Evolutionary conservation across 2,797 vertebrate genomes (phyloP), one percentile per base, ranked within the genome.

Genomic region (Cetoscarus ocellatus): DNA sequence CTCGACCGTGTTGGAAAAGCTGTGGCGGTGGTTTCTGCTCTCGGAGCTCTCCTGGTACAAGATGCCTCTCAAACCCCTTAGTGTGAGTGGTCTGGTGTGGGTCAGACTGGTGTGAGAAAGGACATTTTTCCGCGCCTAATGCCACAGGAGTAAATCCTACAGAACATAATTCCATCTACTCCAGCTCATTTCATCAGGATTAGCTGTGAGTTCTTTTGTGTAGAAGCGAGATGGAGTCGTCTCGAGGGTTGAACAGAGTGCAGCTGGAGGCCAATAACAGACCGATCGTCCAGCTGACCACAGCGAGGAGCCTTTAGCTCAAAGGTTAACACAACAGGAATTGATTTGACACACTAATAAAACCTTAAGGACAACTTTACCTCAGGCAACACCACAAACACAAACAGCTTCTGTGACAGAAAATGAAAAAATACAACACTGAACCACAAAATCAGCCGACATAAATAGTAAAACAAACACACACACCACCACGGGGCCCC

Each of bases 321-420:
- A 82, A 77, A 91, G 87, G 88, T 88, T 89, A 90, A 85, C 73
- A 68, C 70, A 82, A 86, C 80, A 75, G 50, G 64, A 90, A 87
- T 86, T 78, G 89, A 91, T 92, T 80, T 75, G 85, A 89, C 85
- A 87, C 73, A 49, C 76, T 76, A 82, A 85, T 88, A 86, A 85
- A 89, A 80, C 8, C 10, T 76, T 73, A 64, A 73, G 61, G 78
- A 80, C 80, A 15, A 42, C 44, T 70, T 82, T 81, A 78, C 88
- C 73, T 83, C 74, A 61, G 79, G 75, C 66, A 58, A 65, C 70
- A 68, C 42, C 56, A 7, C 49, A 62, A 42, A 63, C 65, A 45
- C n/a, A 61, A 57, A 18, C 48, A 47, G 45, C n/a, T 35, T 53
- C 66, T 49, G 52, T 48, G 27, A 65, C 17, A 36, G 2, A 67